Conservation (phyloP, 2,888 invertebrate genomes). For the Diplolepis rosae region DNA sequence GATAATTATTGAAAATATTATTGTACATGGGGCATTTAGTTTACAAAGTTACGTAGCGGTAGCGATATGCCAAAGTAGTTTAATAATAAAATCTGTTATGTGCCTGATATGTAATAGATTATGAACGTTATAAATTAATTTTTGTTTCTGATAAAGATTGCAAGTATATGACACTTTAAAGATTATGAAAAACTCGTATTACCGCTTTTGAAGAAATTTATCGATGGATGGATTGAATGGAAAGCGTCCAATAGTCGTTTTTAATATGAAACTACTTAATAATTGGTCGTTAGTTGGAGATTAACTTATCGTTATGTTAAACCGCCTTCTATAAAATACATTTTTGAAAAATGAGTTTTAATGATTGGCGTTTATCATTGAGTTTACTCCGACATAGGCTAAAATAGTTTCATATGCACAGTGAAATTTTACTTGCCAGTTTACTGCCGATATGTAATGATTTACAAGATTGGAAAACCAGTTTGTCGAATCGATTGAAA, state of each 20-base stretch:
- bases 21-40: background rate
- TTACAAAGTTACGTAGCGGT: background rate
- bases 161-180: slow-evolving; percentile 2
- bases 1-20: background rate
- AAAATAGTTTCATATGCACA: slow-evolving; percentile 24
- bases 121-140: background rate
- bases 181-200: slow-evolving; percentile 26
- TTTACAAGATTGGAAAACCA: slow-evolving; percentile 26
- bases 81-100: background rate
- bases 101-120: background rate
- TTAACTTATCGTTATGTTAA: slow-evolving; percentile 15
- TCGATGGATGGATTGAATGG: slow-evolving; percentile 25
- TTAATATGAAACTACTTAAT: slow-evolving; percentile 16
- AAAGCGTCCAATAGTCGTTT: slow-evolving; percentile 22
- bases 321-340: slow-evolving; percentile 8
- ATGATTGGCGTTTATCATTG: slow-evolving; percentile 9
- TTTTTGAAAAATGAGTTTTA: slow-evolving; percentile 1
- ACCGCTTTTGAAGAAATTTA: slow-evolving; percentile 26
- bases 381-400: slow-evolving; percentile 20
- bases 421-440: slow-evolving; percentile 26
- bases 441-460: slow-evolving; percentile 24
- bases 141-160: slow-evolving; percentile 8
- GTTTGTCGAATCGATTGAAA: slow-evolving; percentile 19
- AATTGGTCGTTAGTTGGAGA: slow-evolving; percentile 26
- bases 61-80: background rate